Evolutionary conservation across 1,140 invertebrate genomes (phyloP), one percentile per base, ranked within the genome.

Genomic region (Calliphora vicina): DNA sequence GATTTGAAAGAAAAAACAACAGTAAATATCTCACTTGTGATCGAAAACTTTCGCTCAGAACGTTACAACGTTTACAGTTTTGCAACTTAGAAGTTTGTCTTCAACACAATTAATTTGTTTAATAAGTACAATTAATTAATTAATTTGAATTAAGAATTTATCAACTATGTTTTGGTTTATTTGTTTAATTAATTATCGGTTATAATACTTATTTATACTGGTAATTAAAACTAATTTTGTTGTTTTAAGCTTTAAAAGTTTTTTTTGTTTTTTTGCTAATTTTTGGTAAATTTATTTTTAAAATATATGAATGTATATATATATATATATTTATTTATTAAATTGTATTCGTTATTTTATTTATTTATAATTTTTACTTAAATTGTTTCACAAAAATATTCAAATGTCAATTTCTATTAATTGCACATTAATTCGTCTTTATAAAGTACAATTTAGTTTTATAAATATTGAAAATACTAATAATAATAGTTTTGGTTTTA

Each of bases 351-450:
- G n/a, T 67, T 67, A 25, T 67, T 6, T 67, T 20, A 67, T 23
- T 67, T 23, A 4, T 23, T 67, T 23, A 67, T 25, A 1, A 67
- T 67, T 67, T 25, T 23, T 67, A n/a, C n/a, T n/a, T 67, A 67
- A 67, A 67, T 67, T 67, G 20, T 67, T 67, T 67, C 61, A 67
- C 61, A 67, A 67, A 67, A 67, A 23, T 67, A 67, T 67, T 67
- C n/a, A 67, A 67, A 67, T 45, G 20, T 23, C 17, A 15, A 45
- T 80, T 50, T 43, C 12, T 45, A 23, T 61, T 61, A 13, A 57
- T 26, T 81, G 57, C 80, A 67, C 26, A 81, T n/a, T n/a, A n/a
- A n/a, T 67, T 57, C 13, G 78, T 20, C 3, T 81, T 67, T 20
- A 67, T 23, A 67, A 67, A 67, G 61, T 67, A 67, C 12, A 67